Conservation (phyloP, 1,140 invertebrate genomes). For the Octopus sinensis region DNA sequence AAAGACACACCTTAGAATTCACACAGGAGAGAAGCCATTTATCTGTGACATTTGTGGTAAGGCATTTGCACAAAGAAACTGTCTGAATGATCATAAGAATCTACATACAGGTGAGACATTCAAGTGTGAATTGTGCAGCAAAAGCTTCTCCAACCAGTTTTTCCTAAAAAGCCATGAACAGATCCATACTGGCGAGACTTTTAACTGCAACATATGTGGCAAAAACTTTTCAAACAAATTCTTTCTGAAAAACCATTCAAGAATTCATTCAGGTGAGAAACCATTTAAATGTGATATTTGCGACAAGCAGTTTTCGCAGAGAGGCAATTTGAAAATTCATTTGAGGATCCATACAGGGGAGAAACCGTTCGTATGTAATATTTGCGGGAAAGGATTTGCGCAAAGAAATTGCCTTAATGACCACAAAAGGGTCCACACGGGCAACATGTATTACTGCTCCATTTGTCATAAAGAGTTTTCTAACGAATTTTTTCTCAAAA, state of each 20-base stretch:
- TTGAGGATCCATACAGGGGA: constrained; percentile 23
- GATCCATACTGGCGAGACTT: constrained; percentile 85
- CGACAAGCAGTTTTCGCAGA: constrained; percentile 23
- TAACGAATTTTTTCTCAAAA: neutral
- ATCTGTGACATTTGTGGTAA: constrained; percentile 32
- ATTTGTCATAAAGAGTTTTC: neutral
- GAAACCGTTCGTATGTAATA: constrained; percentile 24
- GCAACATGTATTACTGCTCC: neutral
- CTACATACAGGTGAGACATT: constrained; percentile 28
- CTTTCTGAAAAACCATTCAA: neutral
- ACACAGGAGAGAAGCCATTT: constrained; percentile 30
- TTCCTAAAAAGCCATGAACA: constrained; percentile 70
- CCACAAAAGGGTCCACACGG: neutral
- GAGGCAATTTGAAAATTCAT: constrained; percentile 22
- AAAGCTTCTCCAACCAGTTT: constrained; percentile 23
- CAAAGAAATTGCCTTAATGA: constrained; percentile 16
- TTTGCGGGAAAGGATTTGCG: constrained; percentile 26
- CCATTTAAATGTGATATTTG: constrained; percentile 24
- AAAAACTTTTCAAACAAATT: neutral
- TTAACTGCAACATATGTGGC: neutral
- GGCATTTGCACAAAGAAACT: constrained; percentile 14
- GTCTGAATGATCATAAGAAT: constrained; percentile 24
- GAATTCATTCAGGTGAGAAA: neutral
- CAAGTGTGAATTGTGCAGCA: constrained; percentile 17
- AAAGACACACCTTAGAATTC: constrained; percentile 33